Conservation (phyloP, 2,888 invertebrate species). For the Brassicogethes aeneus region DNA sequence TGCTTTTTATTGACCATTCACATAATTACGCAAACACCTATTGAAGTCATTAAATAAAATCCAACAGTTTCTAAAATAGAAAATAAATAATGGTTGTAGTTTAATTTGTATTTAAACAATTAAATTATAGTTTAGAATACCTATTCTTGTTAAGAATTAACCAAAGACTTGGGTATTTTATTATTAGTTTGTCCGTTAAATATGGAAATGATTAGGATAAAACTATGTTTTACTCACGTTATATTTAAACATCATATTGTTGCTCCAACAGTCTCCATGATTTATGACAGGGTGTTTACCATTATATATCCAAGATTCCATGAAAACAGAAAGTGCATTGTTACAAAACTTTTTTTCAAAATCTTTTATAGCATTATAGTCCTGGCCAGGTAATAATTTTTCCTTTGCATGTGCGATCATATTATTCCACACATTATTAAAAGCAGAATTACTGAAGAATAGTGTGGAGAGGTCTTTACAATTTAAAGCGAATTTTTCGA, state of each 20-base stretch:
- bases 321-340: conserved; percentile 6
- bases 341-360: conserved; percentile 3
- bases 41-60: too few species aligned
- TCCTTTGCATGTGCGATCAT: neutral
- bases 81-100: too few species aligned
- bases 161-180: too few species aligned
- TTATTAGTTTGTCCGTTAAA: too few species aligned
- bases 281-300: conserved; percentile 1
- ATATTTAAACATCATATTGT: conserved; percentile 17
- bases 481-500: conserved; percentile 1
- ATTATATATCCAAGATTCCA: conserved; percentile 15
- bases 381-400: neutral
- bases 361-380: neutral
- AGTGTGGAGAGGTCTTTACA: conserved; percentile 1
- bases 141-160: too few species aligned
- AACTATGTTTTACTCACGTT: neutral
- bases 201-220: neutral
- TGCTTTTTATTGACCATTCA: too few species aligned
- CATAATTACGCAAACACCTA: too few species aligned
- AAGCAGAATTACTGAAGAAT: neutral
- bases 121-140: too few species aligned
- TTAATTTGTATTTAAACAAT: too few species aligned
- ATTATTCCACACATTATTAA: neutral
- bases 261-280: conserved; percentile 11
- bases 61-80: too few species aligned